Evolutionary conservation across 2,888 invertebrate species (phyloP), one percentile per base, ranked within the genome.

Genomic region (Pyrrhia umbra): DNA sequence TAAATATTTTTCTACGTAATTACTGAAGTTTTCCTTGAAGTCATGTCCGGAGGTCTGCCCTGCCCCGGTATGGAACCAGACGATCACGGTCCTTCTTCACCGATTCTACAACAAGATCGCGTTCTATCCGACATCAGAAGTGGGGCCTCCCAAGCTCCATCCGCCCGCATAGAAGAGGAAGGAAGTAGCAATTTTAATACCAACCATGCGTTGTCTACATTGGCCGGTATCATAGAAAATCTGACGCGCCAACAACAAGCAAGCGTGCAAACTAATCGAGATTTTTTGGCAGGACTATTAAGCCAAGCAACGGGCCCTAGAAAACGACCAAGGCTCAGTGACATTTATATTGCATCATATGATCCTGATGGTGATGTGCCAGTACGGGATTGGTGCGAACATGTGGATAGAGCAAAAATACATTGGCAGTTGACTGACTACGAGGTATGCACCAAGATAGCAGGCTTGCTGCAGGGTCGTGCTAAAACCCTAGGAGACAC

Each of bases 301-400:
- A 34, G 6, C 6, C 9, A 43, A 1, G n/a, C n/a, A 2, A 21
- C 13, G 6, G n/a, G 2, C 5, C n/a, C 43, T 3, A 23, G 6
- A 5, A 9, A 4, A n/a, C 43, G 23, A 23, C 21, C 43, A 23
- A 2, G 43, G 4, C 9, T 23, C 2, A 43, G 21, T 13, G 43
- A 43, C n/a, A 43, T 43, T 6, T 43, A 43, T 23, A 43, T 43
- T 4, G 43, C 43, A 0, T 21, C 13, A 0, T 43, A 6, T 13
- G 13, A 43, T 18, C 43, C 43, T n/a, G 43, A 43, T 23, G 43
- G 43, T 4, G 43, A 43, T n/a, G n/a, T 43, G 3, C n/a, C 43
- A 1, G 13, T 43, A 2, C 21, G 43, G 10, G 43, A 43, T 21
- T 43, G 43, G 43, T 43, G 43, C 4, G 43, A 21, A 10, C 23